Evolutionary conservation across 2,113 vertebrate genomes (phyloP).

Genomic region (Corythornis vintsioides): DNA sequence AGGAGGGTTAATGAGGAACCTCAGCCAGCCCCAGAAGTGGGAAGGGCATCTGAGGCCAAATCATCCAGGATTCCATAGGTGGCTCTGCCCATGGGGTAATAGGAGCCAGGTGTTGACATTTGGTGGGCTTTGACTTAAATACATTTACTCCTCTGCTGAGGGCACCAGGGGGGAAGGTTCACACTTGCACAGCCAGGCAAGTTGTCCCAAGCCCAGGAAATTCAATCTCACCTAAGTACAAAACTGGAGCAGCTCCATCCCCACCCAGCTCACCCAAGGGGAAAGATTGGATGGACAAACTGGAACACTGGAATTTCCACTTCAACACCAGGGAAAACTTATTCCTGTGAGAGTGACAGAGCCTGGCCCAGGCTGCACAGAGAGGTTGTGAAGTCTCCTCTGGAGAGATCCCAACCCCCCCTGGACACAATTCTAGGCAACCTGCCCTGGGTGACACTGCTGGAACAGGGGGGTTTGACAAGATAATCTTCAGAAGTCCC

Average conservation of each 20-base stretch:
- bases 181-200: background rate
- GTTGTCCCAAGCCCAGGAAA: background rate
- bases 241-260: background rate
- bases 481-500: too few species aligned
- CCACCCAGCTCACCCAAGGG: background rate
- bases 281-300: background rate
- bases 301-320: too few species aligned
- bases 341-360: too few species aligned
- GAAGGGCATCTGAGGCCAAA: background rate
- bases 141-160: background rate
- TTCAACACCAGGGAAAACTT: too few species aligned
- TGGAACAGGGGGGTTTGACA: too few species aligned
- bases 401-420: too few species aligned
- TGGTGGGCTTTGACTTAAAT: background rate
- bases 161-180: background rate
- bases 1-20: background rate
- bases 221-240: background rate
- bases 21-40: background rate
- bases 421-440: too few species aligned
- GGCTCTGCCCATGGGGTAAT: background rate
- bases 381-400: too few species aligned
- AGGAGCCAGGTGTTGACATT: background rate
- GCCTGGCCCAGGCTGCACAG: too few species aligned
- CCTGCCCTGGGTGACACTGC: too few species aligned
- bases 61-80: background rate